These are phyloP conservation scores for Tenthredo amoena DNA, from an alignment of 2,888 invertebrate species.

Conservation along the genomic window DNA sequence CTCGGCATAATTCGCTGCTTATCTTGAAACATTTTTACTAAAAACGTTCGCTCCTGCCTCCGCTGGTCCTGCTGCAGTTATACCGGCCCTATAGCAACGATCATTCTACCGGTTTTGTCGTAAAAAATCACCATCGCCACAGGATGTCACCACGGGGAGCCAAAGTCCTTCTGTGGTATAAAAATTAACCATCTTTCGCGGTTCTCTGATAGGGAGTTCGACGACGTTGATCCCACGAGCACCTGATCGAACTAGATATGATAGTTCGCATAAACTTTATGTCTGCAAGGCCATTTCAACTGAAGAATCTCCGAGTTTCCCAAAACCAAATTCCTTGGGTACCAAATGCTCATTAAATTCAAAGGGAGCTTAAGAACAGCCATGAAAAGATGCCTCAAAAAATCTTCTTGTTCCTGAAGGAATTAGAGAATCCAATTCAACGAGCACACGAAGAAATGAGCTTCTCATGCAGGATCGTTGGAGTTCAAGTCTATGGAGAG, in stretches of 20 bases:
- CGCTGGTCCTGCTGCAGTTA: background rate
- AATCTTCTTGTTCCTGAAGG: background rate
- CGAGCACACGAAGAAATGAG: background rate
- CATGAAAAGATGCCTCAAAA: background rate
- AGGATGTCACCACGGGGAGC: slow-evolving; percentile 15
- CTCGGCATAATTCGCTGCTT: background rate
- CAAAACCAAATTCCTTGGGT: background rate
- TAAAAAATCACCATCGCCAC: slow-evolving; percentile 43
- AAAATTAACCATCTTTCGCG: slow-evolving; percentile 32
- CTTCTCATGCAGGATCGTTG: background rate
- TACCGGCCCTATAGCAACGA: background rate
- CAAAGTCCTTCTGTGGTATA: slow-evolving; percentile 1
- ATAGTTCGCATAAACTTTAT: background rate
- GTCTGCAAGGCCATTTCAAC: background rate
- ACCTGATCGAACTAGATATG: background rate
- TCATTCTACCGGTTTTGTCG: slow-evolving; percentile 43
- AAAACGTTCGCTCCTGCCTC: background rate
- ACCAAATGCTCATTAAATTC: background rate
- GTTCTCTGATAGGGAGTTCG: slow-evolving; percentile 38
- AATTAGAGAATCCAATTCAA: background rate
- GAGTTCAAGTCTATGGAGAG: background rate
- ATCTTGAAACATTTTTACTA: background rate
- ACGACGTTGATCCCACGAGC: slow-evolving; percentile 13
- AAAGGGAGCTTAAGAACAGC: background rate
- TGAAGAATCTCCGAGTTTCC: background rate